Conservation (phyloP, 2,888 invertebrate species). For the Pseudococcus longispinus region DNA sequence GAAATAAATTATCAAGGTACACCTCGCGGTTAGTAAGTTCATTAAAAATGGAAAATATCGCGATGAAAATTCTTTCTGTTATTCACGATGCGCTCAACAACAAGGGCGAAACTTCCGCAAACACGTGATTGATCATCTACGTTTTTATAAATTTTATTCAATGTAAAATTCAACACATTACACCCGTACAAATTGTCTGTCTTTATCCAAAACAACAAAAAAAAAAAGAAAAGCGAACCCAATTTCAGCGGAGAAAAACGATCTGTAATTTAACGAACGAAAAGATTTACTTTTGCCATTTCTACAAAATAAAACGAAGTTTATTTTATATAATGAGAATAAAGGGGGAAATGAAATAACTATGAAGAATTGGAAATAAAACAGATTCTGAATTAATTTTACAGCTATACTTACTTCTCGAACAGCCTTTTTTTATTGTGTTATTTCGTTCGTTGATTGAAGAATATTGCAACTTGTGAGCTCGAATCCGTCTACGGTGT, state of each 20-base stretch:
- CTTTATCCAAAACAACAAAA: neutral
- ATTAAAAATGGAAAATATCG: neutral
- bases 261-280: constrained; percentile 21
- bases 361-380: constrained; percentile 19
- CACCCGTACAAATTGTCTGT: neutral
- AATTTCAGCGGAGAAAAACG: neutral
- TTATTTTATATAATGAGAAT: constrained; percentile 38
- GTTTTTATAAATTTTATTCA: neutral
- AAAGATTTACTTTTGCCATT: constrained; percentile 16
- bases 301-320: constrained; percentile 16
- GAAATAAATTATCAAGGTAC: neutral
- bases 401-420: constrained; percentile 7
- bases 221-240: neutral
- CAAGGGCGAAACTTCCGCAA: neutral
- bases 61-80: neutral
- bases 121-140: neutral
- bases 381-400: constrained; percentile 18
- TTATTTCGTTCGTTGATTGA: constrained; percentile 15
- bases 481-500: neutral
- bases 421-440: constrained; percentile 20
- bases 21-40: neutral
- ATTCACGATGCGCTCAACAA: neutral
- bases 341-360: constrained; percentile 25
- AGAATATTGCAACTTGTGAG: neutral
- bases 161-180: neutral